Evolutionary conservation across 2,797 vertebrate genomes (phyloP), one percentile per base, ranked within the genome.

Genomic region (Emydoidea blandingii): DNA sequence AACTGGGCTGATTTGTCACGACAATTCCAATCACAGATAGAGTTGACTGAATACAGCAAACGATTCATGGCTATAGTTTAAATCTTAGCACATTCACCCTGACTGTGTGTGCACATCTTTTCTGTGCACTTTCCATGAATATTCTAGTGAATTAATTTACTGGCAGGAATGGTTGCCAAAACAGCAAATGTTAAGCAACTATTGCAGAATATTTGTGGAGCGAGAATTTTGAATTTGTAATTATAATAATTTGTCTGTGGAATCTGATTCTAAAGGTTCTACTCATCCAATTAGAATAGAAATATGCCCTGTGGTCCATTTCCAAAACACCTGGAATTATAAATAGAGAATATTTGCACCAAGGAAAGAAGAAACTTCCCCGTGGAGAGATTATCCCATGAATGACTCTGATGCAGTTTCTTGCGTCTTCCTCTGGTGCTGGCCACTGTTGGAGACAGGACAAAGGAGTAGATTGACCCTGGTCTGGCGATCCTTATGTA

Each of bases 111-210:
- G 37, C 21, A 37, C 37, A 21, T 25, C 76, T 57, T 50, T 44
- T 1, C 0, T 0, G 0, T 21, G 37, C 72, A 31, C 1, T 62
- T 34, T 15, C 31, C 31, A 31, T 31, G 59, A 62, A 34, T 62
- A 62, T 16, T 62, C 31, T 31, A 34, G 59, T 34, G 31, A 0
- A 4, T 6, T 54, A 9, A n/a, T 2, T 1, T 76, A 0, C 3
- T 56, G 21, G 3, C 49, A 0, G 0, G 47, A 49, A 4, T 80
- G 50, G 56, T 76, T 4, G 2, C 27, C 0, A 0, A 1, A 0
- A 3, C 25, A 52, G 27, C 68, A 83, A 91, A 76, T 31, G 52
- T 11, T 4, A 72, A 81, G 14, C 83, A 68, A 2, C 56, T 18
- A 41, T 2, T 72, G 37, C 68, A 72, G 68, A 72, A 72, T 37